Base-by-base conservation (phyloP, 2,113 vertebrate genomes). In the Mesitornis unicolor region DNA sequence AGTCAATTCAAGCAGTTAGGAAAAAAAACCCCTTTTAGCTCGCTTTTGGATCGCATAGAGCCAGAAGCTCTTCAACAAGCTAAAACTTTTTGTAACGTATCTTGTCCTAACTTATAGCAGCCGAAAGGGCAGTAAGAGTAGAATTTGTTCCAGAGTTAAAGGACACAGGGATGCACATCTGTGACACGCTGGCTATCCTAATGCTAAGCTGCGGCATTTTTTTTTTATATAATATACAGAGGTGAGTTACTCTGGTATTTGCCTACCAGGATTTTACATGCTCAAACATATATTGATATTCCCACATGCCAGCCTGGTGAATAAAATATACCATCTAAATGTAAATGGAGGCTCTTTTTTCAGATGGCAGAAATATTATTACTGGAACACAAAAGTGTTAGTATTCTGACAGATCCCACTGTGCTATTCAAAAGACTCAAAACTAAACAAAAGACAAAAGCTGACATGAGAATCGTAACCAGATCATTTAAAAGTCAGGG, bases 231-330 rank as follows among this genome's bases (percentile, higher is more conserved):
- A 59, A 65, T 13, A 79, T 4, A 69, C 9, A 71, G 17, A 85
- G 20, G 20, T 6, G 40, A 65, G 60, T 75, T 78, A 43, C 43
- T 56, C 24, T 51, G 76, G 38, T 86, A 83, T 93, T 90, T 93
- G 29, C 73, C 71, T 59, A 88, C 64, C 47, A 92, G 75, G 54
- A 86, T 59, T 84, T 61, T 80, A 86, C 91, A 57, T 68, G 93
- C 65, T 95, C 48, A 90, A 84, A 94, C 60, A 74, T 35, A n/a
- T 11, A 78, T 84, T 54, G 48, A 7, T 79, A 90, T 71, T 61
- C 40, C 28, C 57, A 61, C 24, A 10, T 65, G 84, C 57, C 87
- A 93, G 69, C 60, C 47, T 26, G n/a, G 31, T 56, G 76, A 86
- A 45, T 61, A 84, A 64, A 48, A 64, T 84, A 54, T 10, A 53